Base-by-base conservation (phyloP, 2,113 vertebrate species). In the Cheirogaleus medius region DNA sequence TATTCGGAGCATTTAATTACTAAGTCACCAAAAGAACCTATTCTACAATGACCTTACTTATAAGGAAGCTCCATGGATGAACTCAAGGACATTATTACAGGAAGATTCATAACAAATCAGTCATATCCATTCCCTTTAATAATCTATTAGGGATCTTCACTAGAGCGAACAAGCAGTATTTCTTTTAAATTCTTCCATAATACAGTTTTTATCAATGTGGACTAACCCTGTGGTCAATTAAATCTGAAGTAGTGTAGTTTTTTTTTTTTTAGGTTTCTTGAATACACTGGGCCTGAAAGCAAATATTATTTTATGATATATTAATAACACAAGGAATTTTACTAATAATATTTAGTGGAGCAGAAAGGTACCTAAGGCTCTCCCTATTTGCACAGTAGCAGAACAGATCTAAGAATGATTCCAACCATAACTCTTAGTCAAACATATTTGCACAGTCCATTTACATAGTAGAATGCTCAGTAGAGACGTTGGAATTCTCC, bases 231-330 rank as follows among this genome's bases (percentile, higher is more conserved):
- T 95, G 91, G 96, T 90, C 97, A 98, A 93, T 96, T 95, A 96
- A 96, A 87, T 90, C 86, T 97, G 91, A 97, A 87, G n/a, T n/a
- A 97, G 39, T 87, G 4, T 42, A 74, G 63, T 89, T 94, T 54
- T 54, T 49, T 49, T 49, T 49, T 56, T 56, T 20, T 97, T 94
- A 95, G 89, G 78, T 91, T 96, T 76, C 90, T 91, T 87, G 85
- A 97, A 76, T 97, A 81, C 49, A 90, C 49, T 87, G 34, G 42
- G 86, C 73, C 92, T 89, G 44, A 97, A 96, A 97, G 93, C 88
- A 97, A 97, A 94, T 93, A 97, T 89, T 97, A 94, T 94, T 97
- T 97, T 87, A 96, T 95, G 77, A 93, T 92, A 97, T 96, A 56
- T 95, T 97, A 97, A 97, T 94, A 96, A 91, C 73, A 97, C 56